Evolutionary conservation across 2,797 vertebrate genomes (phyloP).

Genomic region (Falco novaeseelandiae): DNA sequence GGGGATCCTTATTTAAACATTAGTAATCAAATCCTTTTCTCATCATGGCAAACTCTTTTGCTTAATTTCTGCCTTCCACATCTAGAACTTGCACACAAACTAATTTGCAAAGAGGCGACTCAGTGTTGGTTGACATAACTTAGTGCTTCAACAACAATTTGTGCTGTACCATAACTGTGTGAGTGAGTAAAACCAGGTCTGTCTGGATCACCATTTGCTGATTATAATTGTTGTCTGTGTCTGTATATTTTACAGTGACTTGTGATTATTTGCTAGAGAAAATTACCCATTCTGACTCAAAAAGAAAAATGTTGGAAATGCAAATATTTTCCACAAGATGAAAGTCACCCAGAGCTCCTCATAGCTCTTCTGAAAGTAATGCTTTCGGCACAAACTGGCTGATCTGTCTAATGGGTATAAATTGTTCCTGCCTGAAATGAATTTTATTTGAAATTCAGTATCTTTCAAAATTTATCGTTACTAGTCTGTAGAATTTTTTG

Average conservation of each 20-base stretch:
- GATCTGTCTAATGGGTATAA: constrained; percentile 47
- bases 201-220: neutral
- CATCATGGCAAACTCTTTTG: neutral
- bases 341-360: neutral
- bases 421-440: constrained; percentile 36
- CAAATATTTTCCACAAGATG: constrained; percentile 33
- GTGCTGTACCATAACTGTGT: neutral
- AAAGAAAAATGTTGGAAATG: constrained; percentile 35
- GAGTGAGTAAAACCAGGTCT: neutral
- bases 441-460: constrained; percentile 53
- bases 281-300: constrained; percentile 1
- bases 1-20: constrained; percentile 45
- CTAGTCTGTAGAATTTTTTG: neutral
- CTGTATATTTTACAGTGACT: neutral
- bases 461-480: constrained; percentile 44
- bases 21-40: constrained; percentile 44
- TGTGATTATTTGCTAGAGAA: constrained; percentile 10
- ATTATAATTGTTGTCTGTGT: constrained; percentile 8
- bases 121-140: neutral
- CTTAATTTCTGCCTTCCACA: constrained; percentile 24
- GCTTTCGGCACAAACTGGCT: neutral
- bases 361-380: constrained; percentile 35
- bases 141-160: neutral
- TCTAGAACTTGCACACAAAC: neutral
- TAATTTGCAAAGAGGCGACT: neutral